Base-by-base conservation (phyloP, 1,140 invertebrate genomes). In the Brachystomella parvula region DNA sequence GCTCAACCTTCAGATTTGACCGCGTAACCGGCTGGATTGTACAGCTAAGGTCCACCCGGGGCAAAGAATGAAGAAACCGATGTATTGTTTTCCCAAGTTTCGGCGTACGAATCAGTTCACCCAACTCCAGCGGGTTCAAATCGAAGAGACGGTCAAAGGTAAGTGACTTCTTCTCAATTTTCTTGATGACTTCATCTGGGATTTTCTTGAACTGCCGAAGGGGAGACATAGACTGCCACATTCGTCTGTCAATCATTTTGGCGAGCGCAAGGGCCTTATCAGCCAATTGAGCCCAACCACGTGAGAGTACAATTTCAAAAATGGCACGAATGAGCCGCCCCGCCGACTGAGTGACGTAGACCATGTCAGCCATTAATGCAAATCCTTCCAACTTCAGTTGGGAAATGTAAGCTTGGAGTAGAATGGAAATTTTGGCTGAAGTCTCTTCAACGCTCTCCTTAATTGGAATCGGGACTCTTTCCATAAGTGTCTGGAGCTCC, bases 141-240 rank as follows among this genome's bases (percentile, higher is more conserved):
- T 99, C 96, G 76, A 97, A 98, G 0, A 99, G 81, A 56, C 94
- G 75, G 57, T 61, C 75, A 69, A 71, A 71, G 0, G 92, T 90
- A 75, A 95, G 91, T 75, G 90, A 92, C 76, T 99, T 99, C 82
- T 99, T 99, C 76, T 99, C 97, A 60, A 99, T 88, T 76, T 98
- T 98, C 75, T 95, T 93, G 1, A 99, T 86, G 12, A 98, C 92
- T 81, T 99, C 96, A 73, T 96, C 92, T 0, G 96, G 96, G 83
- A 99, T 96, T 76, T 98, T 98, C 44, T 89, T 85, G 77, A 99
- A 99, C 77, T 99, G 97, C 26, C 97, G 81, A 0, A 99, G 79
- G 2, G 97, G 97, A 44, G 94, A 98, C 94, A 99, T 97, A 0
- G 94, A 97, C 78, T 98, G 95, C 97, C 97, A 99, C 94, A 98